phyloP scores from a whole-genome alignment of 1,140 invertebrate genomes.

The Lucilia cuprina region DNA sequence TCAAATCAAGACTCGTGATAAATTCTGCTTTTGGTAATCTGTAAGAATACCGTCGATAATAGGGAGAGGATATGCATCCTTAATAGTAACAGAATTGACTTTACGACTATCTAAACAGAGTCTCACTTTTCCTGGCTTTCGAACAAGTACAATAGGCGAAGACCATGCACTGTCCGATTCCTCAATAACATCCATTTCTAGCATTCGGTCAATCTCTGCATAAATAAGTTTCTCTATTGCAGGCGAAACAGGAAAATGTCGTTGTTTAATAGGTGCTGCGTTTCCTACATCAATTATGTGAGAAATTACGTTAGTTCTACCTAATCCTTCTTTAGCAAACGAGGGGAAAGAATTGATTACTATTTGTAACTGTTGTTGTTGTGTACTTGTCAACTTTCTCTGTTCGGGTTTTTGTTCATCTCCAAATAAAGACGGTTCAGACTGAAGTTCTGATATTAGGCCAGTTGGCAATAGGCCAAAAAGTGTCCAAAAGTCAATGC shows the following conservation, averaged over 20 bases:
- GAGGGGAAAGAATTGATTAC: background rate
- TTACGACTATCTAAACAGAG: slow-evolving; percentile 37
- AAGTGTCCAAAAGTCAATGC: slow-evolving; percentile 39
- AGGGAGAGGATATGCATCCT: background rate
- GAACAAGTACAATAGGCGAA: slow-evolving; percentile 25
- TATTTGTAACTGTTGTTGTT: background rate
- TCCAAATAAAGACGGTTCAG: background rate
- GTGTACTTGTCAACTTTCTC: background rate
- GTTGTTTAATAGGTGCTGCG: slow-evolving; percentile 13
- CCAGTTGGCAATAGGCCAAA: slow-evolving; percentile 26
- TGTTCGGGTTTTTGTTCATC: background rate
- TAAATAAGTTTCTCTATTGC: slow-evolving; percentile 30
- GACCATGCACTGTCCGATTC: slow-evolving; percentile 41
- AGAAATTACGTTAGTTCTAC: background rate
- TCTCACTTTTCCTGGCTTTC: slow-evolving; percentile 32
- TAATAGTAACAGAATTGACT: slow-evolving; percentile 15
- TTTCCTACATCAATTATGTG: slow-evolving; percentile 7
- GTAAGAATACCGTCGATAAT: slow-evolving; percentile 34
- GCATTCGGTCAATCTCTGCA: slow-evolving; percentile 37
- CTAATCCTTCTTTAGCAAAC: background rate
- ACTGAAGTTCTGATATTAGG: background rate
- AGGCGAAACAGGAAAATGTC: slow-evolving; percentile 32
- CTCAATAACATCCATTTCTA: slow-evolving; percentile 39
- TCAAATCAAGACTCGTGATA: slow-evolving; percentile 29
- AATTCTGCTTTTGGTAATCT: slow-evolving; percentile 35